Evolutionary conservation across 2,113 vertebrate species (phyloP).

Genomic region (Fukomys damarensis): DNA sequence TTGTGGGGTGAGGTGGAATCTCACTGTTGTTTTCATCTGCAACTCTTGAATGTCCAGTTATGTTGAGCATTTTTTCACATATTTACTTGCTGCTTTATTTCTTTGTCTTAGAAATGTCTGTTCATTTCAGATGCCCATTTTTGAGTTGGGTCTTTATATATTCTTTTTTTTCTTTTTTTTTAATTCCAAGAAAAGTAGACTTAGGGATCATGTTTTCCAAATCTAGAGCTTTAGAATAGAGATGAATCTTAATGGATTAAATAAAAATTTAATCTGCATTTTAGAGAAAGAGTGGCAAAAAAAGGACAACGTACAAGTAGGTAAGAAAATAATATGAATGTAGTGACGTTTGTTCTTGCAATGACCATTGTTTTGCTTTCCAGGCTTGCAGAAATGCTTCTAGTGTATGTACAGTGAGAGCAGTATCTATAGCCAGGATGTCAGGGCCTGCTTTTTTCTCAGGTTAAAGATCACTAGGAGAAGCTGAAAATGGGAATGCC

Average conservation of each 20-base stretch:
- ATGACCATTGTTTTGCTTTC: neutral
- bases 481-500: neutral
- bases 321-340: neutral
- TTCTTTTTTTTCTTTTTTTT: neutral
- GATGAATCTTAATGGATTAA: neutral
- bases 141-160: too few relatives aligned
- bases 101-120: too few relatives aligned
- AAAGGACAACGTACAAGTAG: neutral
- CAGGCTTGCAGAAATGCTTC: neutral
- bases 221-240: neutral
- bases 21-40: too few relatives aligned
- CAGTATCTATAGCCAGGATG: neutral
- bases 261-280: neutral
- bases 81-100: too few relatives aligned
- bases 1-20: too few relatives aligned
- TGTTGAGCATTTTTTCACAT: too few relatives aligned
- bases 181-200: neutral
- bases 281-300: neutral
- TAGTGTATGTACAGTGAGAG: neutral
- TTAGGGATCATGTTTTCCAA: neutral
- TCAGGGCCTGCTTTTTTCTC: neutral
- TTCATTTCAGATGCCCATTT: too few relatives aligned
- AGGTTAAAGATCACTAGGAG: neutral
- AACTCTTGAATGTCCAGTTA: too few relatives aligned
- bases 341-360: neutral